Conservation (phyloP, 2,888 invertebrate species). For the Heliconius aoede region DNA sequence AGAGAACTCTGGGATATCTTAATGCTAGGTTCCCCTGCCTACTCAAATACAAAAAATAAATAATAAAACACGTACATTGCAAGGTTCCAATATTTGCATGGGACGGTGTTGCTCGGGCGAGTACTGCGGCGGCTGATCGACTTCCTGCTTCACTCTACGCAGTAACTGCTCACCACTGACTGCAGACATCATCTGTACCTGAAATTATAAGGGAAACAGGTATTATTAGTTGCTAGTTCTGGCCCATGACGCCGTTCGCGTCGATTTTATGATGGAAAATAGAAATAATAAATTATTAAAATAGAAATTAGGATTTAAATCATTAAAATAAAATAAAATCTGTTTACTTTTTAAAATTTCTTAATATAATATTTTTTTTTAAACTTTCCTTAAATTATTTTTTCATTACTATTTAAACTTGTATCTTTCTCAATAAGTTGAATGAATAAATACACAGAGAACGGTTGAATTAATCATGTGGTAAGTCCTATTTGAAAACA, state of each 20-base stretch:
- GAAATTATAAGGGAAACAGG: constrained; percentile 46
- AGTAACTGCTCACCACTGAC: constrained; percentile 73
- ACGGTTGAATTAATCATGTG: neutral
- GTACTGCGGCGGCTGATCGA: constrained; percentile 78
- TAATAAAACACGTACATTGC: constrained; percentile 55
- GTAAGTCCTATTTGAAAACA: constrained; percentile 6
- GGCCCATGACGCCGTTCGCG: too few relatives aligned
- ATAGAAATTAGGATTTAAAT: too few relatives aligned
- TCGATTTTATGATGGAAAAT: too few relatives aligned
- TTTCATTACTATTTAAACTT: neutral
- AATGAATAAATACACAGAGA: neutral
- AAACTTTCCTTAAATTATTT: too few relatives aligned
- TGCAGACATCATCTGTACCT: constrained; percentile 90
- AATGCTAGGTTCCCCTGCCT: neutral
- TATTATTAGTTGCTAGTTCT: too few relatives aligned
- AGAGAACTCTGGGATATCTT: neutral
- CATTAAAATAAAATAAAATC: too few relatives aligned
- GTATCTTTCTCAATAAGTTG: neutral
- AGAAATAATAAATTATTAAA: too few relatives aligned
- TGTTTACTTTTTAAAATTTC: neutral
- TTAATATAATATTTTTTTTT: neutral
- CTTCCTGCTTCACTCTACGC: constrained; percentile 78
- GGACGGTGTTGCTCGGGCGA: constrained; percentile 82
- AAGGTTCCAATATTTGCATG: constrained; percentile 75
- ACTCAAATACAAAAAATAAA: neutral